Base-by-base conservation (phyloP, 2,888 invertebrate species). In the Cerastis leucographa region DNA sequence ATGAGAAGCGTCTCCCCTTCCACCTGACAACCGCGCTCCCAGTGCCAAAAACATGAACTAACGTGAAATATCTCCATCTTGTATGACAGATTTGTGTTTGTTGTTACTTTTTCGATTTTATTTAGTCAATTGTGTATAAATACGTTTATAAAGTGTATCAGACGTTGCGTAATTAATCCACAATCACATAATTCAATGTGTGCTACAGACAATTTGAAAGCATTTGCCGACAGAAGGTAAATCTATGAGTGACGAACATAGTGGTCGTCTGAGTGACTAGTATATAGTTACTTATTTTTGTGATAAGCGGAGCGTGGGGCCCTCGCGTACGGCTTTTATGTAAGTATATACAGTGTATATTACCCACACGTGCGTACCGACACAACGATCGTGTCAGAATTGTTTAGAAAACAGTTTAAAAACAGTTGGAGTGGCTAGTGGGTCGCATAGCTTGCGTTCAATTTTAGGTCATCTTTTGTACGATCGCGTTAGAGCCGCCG, bases 71-170 rank as follows among this genome's bases (percentile, higher is more conserved):
- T 97, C 97, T 97, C 97, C 97, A 97, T 97, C 97, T 97, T 97
- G 96, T 95, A 95, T 97, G 97, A 95, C 97, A 97, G 97, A 97
- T 97, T 97, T 97, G 97, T 97, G 97, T 97, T 97, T 97, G 96
- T 97, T 96, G 95, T 94, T 95, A 93, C 92, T 95, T 94, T 96
- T 94, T 91, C 93, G 93, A 92, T 92, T 94, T 95, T 95, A 92
- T 87, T 91, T 89, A 89, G 59, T 89, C 88, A 93, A 94, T 92
- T 94, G 92, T 93, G 90, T 90, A 87, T 92, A 93, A 92, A 93
- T 93, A 90, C 90, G 88, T 85, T 80, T 86, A 85, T 91, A 94
- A 94, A 94, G 91, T 93, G 90, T 91, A 81, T 80, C 82, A 92
- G 91, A 89, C 74, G 79, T 88, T 87, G 88, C 85, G 89, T 90